A percentile compares a stretch with the other conserved stretches of the same genome.
These are phyloP conservation scores for Odontophorus gujanensis DNA, from an alignment of 2,113 vertebrate genomes.

Conservation along the genomic window DNA sequence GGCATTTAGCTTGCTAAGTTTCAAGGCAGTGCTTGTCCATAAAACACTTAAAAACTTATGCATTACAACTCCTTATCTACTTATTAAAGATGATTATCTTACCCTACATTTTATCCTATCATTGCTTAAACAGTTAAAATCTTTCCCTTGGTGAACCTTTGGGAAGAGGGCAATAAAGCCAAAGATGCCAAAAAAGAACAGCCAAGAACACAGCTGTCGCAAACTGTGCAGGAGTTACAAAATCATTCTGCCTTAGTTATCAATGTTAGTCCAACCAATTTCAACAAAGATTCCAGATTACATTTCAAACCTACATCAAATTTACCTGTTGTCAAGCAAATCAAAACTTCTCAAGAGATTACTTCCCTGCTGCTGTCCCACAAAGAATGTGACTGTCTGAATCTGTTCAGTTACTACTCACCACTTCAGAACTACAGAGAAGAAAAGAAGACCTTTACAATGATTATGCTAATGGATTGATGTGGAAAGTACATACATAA, in stretches of 20 bases:
- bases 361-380: neutral
- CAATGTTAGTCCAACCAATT: neutral
- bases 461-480: neutral
- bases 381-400: neutral
- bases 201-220: neutral
- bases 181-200: neutral
- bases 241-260: neutral
- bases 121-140: neutral
- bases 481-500: accelerated
- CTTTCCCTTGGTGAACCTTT: neutral
- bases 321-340: neutral
- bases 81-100: neutral
- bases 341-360: neutral
- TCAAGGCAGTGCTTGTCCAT: neutral
- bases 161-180: neutral
- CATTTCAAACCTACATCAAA: neutral
- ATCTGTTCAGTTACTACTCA: neutral
- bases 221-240: neutral
- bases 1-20: neutral
- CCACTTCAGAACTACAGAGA: neutral
- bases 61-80: neutral
- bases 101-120: neutral
- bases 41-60: neutral
- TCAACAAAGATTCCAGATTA: neutral
- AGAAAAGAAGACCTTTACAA: neutral